These are phyloP conservation scores for Macquaria ambigua DNA, from an alignment of 2,113 vertebrate genomes.

Conservation along the genomic window DNA sequence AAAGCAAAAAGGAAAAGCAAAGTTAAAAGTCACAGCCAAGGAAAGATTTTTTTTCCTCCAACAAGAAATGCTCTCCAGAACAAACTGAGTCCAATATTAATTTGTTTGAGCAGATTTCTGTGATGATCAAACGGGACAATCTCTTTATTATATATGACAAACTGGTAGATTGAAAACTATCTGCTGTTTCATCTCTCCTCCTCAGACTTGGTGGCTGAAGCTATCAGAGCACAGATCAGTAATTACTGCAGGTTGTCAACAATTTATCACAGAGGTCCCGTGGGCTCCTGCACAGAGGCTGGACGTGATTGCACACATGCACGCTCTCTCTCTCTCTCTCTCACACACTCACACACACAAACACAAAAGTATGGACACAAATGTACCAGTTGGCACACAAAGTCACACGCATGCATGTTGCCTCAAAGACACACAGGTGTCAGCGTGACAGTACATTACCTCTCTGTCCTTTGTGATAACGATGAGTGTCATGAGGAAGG, in stretches of 20 bases:
- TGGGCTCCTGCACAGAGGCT: conserved; percentile 27
- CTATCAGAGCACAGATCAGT: conserved; percentile 82
- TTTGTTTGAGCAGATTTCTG: conserved; percentile 53
- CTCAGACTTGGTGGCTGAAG: conserved; percentile 52
- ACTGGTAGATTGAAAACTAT: conserved; percentile 79
- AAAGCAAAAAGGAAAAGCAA: conserved; percentile 31
- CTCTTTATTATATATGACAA: conserved; percentile 73
- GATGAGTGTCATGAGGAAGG: conserved; percentile 37
- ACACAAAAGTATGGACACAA: background rate
- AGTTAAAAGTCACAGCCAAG: conserved; percentile 66
- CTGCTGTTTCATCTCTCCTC: conserved; percentile 73
- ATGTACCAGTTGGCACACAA: background rate
- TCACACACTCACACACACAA: background rate
- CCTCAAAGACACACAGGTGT: conserved; percentile 56
- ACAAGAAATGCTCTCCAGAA: conserved; percentile 35
- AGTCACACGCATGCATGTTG: background rate
- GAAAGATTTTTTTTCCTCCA: conserved; percentile 47
- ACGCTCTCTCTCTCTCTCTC: too few relatives aligned
- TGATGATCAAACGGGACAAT: conserved; percentile 70
- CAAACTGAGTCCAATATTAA: conserved; percentile 57
- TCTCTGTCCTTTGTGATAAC: conserved; percentile 57
- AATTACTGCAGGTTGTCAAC: conserved; percentile 85
- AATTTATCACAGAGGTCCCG: conserved; percentile 70
- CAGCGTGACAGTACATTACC: conserved; percentile 61
- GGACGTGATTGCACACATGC: conserved; percentile 19